Base-by-base conservation (phyloP, 2,888 invertebrate species). In the Limnephilus lunatus region DNA sequence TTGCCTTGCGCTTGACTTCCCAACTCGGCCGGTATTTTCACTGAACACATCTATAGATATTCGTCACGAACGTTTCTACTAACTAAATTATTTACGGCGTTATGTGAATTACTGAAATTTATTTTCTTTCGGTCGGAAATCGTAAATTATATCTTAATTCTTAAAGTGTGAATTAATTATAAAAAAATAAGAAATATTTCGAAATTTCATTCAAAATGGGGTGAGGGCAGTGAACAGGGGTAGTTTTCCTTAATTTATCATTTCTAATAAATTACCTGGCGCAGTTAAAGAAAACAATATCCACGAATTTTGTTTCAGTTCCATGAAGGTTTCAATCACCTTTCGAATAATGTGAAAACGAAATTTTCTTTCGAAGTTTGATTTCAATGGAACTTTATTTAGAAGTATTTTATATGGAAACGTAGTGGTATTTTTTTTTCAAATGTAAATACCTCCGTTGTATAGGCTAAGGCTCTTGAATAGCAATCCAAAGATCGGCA, bases 11-110 rank as follows among this genome's bases (percentile, higher is more conserved):
- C 81, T 90, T 90, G 48, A 90, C 48, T 81, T 82, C 15, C 48
- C 35, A 39, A 89, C 81, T 89, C 30, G n/a, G 35, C 32, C 88
- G 88, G 88, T 81, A 80, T 89, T 90, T 44, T 32, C 81, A 25
- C 44, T n/a, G 44, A 81, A 89, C 89, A 35, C 35, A 90, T 90
- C 82, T 48, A 81, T 90, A 82, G 82, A 90, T 82, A 90, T 83
- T 90, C 82, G 82, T 81, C 90, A 90, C 90, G 90, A 90, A 90
- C 30, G 82, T 39, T 80, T 1, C 81, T 3, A 44, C 25, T 86
- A 86, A 86, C 44, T 44, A 48, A 86, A 86, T 86, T 86, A 86
- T 86, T 86, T 86, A 86, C 44, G 86, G 44, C 44, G 44, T 39
- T 44, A 44, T 86, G 48, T 90, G 90, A 35, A 81, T 90, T 81